Base-by-base conservation (phyloP, 1,140 invertebrate genomes). In the Heliconius nattereri region DNA sequence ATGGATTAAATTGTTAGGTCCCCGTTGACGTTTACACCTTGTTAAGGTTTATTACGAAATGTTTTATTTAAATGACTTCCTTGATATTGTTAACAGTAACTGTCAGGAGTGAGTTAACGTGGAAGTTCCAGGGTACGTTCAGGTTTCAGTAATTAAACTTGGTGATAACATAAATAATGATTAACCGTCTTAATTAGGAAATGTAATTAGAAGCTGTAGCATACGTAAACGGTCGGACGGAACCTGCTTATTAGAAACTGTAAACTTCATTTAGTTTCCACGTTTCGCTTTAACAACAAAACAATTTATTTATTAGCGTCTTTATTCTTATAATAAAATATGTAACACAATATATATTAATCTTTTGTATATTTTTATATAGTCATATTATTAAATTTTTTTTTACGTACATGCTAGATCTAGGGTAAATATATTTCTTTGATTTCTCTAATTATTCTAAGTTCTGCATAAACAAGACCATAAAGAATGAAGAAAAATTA, bases 1-100 rank as follows among this genome's bases (percentile, higher is more conserved):
- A 85, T 84, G 84, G 80, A 85, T 89, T 85, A 83, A 86, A 84
- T 83, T 74, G 83, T 54, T 81, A 71, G 16, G 75, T 60, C 40
- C 23, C 2, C 35, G 40, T 49, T 78, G 71, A 82, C 72, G 40
- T 84, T 77, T 82, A 82, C 76, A 80, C 76, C 76, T 81, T 80
- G 76, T 81, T 73, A 74, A 76, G 37, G 60, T 78, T 83, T 78
- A 83, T 80, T 78, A 81, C 73, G 74, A 52, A 78, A 78, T 78
- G 74, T 76, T 73, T 81, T 78, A 73, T 77, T 82, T 32, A 80
- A 75, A 76, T 72, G n/a, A 66, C 71, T 78, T 78, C 71, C 54
- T 60, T 70, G 71, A 78, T 78, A 78, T 78, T 73, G 77, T 71
- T 49, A 77, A 78, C 52, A 60, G 71, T 73, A 66, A 72, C 49